Base-by-base conservation (phyloP, 2,888 invertebrate genomes). In the Oxytorus armatus region DNA sequence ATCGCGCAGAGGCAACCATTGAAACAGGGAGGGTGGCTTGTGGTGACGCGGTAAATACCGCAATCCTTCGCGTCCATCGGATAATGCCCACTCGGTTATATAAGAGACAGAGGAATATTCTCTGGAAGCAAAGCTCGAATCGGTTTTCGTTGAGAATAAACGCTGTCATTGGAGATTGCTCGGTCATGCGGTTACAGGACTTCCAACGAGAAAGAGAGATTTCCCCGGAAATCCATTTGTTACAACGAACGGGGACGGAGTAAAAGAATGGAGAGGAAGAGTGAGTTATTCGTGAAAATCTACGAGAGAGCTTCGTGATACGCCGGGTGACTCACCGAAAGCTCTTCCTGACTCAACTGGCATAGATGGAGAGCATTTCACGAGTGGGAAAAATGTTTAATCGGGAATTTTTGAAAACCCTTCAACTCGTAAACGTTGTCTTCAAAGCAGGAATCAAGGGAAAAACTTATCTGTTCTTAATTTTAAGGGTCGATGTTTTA, bases 251-350 rank as follows among this genome's bases (percentile, higher is more conserved):
- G 53, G 33, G 53, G 49, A 49, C 25, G 11, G 8, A 70, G 70
- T 18, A 11, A 18, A 42, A 44, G 33, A 21, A 33, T n/a, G 10
- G 14, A 14, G 57, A 57, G 29, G 18, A 11, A 63, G 57, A 36
- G 29, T 3, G 47, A 18, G 18, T 11, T 36, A 16, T 11, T 47
- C 25, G 51, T 23, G 65, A 57, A 49, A 72, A 77, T 72, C 44
- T 57, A 51, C 65, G 39, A 59, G 68, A 61, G 72, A 57, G 70
- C 70, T 63, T 49, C 49, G 76, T 59, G 70, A 70, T 51, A 70
- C 57, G 55, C 21, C 49, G 59, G 65, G 65, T 72, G 72, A 77
- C 72, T 65, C 65, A 72, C 77, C 72, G 66, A 77, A 72, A 72
- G 72, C 72, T 77, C 65, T 77, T 72, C 14, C 66, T 51, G 65